A percentile compares a stretch with the other conserved stretches of the same genome.
Conservation (phyloP, 2,888 invertebrate genomes). For the Sericinus montela region DNA sequence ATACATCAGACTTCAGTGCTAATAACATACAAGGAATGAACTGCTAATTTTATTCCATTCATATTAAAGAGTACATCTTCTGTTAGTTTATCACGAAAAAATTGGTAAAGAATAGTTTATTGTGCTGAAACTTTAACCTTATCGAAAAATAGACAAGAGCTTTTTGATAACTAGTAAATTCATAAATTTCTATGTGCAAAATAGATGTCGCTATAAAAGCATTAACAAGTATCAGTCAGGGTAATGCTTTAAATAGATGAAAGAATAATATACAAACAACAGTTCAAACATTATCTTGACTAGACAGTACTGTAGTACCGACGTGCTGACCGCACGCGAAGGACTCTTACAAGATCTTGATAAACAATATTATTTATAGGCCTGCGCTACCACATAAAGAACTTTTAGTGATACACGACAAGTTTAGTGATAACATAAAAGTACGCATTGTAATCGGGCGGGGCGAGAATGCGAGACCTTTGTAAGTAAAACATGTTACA, state of each 20-base stretch:
- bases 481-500: no score
- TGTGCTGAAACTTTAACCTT: constrained; percentile 19
- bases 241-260: constrained; percentile 32
- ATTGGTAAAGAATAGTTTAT: constrained; percentile 15
- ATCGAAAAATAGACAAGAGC: constrained; percentile 17
- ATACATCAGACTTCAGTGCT: constrained; percentile 35
- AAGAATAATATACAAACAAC: constrained; percentile 61
- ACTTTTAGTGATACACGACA: constrained; percentile 19
- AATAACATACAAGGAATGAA: constrained; percentile 34
- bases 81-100: constrained; percentile 10
- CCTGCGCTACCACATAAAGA: constrained; percentile 14
- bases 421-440: neutral
- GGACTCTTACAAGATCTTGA: constrained; percentile 41
- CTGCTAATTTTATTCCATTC: constrained; percentile 15
- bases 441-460: no score
- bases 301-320: constrained; percentile 75
- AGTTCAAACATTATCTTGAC: constrained; percentile 70
- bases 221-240: constrained; percentile 29
- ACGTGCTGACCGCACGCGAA: constrained; percentile 52
- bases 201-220: constrained; percentile 9
- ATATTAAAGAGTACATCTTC: neutral
- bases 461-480: no score
- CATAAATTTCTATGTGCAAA: constrained; percentile 18
- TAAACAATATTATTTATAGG: constrained; percentile 23
- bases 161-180: constrained; percentile 22